phyloP scores from a whole-genome alignment of 2,797 vertebrate species.

The Propithecus perrieri region DNA sequence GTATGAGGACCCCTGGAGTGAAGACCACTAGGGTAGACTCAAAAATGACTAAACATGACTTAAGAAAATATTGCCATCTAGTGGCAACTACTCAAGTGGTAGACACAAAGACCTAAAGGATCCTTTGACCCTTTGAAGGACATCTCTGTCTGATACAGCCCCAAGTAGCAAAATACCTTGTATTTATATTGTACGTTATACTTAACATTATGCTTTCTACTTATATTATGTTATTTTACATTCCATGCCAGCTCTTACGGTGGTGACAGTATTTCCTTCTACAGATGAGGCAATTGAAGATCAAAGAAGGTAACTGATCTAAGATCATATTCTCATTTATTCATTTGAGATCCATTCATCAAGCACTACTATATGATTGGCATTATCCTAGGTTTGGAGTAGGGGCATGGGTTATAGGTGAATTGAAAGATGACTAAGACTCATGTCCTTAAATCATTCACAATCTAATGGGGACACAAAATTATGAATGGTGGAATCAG shows the following conservation, averaged over 20 bases:
- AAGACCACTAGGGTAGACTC: background rate
- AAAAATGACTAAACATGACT: constrained; percentile 43
- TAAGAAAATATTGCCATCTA: constrained; percentile 77
- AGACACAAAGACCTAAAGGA: constrained; percentile 48
- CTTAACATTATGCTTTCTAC: background rate
- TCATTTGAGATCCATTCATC: background rate
- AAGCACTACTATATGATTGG: background rate
- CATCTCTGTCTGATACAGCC: background rate
- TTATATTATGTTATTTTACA: background rate
- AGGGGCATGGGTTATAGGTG: background rate
- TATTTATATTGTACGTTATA: background rate
- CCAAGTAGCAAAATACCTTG: background rate
- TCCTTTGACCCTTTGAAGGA: constrained; percentile 47
- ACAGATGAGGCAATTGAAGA: background rate
- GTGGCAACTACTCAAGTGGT: constrained; percentile 61
- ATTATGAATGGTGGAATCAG: background rate
- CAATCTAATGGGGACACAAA: background rate
- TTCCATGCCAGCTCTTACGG: background rate
- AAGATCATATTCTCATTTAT: constrained; percentile 15
- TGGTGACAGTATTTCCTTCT: background rate
- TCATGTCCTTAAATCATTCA: constrained; percentile 13
- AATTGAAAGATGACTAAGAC: constrained; percentile 14
- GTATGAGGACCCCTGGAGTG: background rate
- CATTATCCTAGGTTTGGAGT: background rate
- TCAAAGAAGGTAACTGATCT: background rate